These are phyloP conservation scores for Pecten maximus DNA, from an alignment of 2,888 invertebrate species.

Conservation along the genomic window DNA sequence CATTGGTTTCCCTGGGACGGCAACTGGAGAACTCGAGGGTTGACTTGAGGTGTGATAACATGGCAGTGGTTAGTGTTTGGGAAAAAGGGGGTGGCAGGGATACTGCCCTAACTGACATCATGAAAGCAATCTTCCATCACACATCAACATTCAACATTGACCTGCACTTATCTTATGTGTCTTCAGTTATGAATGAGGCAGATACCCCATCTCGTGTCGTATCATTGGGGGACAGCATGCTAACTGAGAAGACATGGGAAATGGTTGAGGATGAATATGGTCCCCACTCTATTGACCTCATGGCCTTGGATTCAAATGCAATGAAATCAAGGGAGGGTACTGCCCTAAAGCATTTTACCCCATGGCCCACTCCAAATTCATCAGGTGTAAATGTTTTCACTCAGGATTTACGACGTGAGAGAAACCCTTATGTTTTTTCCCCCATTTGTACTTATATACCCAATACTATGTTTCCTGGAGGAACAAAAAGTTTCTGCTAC, in stretches of 20 bases:
- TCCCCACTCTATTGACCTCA: conserved; percentile 41
- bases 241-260: conserved; percentile 42
- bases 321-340: conserved; percentile 34
- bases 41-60: conserved; percentile 45
- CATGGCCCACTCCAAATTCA: conserved; percentile 45
- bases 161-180: conserved; percentile 44
- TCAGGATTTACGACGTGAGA: conserved; percentile 44
- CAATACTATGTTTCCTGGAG: conserved; percentile 49
- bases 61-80: conserved; percentile 43
- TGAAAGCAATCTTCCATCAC: background rate
- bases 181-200: conserved; percentile 42
- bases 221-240: conserved; percentile 42
- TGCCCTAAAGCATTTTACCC: conserved; percentile 53
- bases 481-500: conserved; percentile 44
- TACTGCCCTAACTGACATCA: conserved; percentile 37
- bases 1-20: conserved; percentile 9
- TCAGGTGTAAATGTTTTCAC: conserved; percentile 56
- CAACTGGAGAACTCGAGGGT: conserved; percentile 39
- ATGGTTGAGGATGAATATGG: conserved; percentile 41
- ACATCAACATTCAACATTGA: conserved; percentile 40
- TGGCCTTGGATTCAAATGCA: conserved; percentile 52
- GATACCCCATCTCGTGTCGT: conserved; percentile 38
- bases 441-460: conserved; percentile 50
- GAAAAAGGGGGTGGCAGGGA: conserved; percentile 39
- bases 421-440: conserved; percentile 57